Base-by-base conservation (phyloP, 53 echinoderm and acorn worm species). In the Apostichopus leukothele region DNA sequence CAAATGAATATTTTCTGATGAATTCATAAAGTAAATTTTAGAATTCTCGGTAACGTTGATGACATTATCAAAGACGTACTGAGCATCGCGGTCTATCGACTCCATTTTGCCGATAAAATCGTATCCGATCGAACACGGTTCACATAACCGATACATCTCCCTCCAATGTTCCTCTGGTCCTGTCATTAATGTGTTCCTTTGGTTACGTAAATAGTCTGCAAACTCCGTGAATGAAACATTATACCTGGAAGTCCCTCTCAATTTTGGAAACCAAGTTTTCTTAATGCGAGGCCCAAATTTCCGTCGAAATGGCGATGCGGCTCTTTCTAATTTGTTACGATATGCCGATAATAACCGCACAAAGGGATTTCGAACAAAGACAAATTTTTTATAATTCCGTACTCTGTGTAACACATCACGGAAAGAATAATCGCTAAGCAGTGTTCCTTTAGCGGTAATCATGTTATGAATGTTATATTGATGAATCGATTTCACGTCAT, bases 111-210 rank as follows among this genome's bases (percentile, higher is more conserved):
- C 85, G 22, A 85, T 60, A 67, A 85, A 85, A 85, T 85, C 85
- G 50, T 85, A 85, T 67, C 85, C 85, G 22, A 85, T 67, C 13
- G 85, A 85, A 16, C 85, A 85, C 66, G 85, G 85, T 27, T 85
- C 85, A 67, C 85, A 85, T 50, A 85, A 50, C 18, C 85, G 57
- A 16, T 63, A 85, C 68, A 85, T 85, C 50, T 85, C 85, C 5
- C 85, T 18, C 85, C 85, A 85, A 67, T 85, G 85, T 66, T 85
- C 85, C 27, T 85, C 85, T 3, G 85, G 85, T 50, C 85, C 85
- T 0, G 1, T 11, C 67, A 10, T 25, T 39, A 85, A 67, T 20
- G 63, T 39, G 51, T 85, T 85, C 4, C 63, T 26, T 76, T 50
- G 4, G 50, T 67, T 50, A 10, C 25, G 61, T 63, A 85, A 51